Conservation (phyloP, 2,797 vertebrate genomes). For the Enteromius viviparus region DNA sequence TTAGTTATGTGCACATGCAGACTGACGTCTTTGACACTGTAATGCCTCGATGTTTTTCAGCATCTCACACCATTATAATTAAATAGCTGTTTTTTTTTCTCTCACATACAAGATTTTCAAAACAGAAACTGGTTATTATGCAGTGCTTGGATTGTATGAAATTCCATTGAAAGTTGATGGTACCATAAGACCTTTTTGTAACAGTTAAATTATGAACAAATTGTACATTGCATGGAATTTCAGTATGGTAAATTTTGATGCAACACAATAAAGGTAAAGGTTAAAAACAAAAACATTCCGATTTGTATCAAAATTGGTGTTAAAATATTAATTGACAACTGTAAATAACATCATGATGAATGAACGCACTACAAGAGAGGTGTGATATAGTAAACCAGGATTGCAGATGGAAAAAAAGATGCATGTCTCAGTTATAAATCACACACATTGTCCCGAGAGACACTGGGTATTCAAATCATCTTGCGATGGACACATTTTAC, state of each 20-base stretch:
- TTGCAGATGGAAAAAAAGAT: background rate
- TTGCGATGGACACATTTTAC: background rate
- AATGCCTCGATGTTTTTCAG: background rate
- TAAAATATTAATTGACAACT: conserved; percentile 4
- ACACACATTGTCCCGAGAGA: background rate
- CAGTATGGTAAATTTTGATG: background rate
- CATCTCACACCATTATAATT: background rate
- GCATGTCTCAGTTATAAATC: background rate
- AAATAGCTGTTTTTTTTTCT: background rate
- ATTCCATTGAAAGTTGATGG: background rate
- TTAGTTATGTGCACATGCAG: background rate
- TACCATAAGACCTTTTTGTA: background rate
- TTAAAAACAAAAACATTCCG: background rate
- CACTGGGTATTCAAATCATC: background rate
- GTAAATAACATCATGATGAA: conserved; percentile 2
- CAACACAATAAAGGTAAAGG: background rate
- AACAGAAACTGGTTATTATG: background rate
- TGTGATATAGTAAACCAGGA: background rate
- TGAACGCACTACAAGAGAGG: background rate
- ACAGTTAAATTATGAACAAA: background rate
- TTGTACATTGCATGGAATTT: background rate
- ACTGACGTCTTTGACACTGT: background rate
- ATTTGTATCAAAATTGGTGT: background rate
- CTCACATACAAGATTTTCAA: background rate
- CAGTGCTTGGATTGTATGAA: background rate